phyloP scores from a whole-genome alignment of 2,797 vertebrate species.

The Amazona ochrocephala region DNA sequence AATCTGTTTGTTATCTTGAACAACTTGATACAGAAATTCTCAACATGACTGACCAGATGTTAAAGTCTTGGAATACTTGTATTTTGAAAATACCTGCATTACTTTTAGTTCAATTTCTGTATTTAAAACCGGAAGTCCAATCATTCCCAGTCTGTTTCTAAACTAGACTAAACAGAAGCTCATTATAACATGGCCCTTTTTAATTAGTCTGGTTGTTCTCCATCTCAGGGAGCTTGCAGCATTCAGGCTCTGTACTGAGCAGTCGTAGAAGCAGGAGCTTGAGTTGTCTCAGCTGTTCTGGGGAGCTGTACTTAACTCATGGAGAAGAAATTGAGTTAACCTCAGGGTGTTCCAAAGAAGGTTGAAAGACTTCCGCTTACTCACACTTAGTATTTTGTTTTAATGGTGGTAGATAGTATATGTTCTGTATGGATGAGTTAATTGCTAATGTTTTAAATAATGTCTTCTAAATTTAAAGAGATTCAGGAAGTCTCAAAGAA shows the following conservation, averaged over 20 bases:
- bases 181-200: background rate
- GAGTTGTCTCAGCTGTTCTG: background rate
- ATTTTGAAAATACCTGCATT: background rate
- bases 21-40: background rate
- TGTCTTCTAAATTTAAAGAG: rapidly evolving
- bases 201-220: background rate
- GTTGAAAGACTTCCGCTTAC: background rate
- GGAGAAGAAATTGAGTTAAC: background rate
- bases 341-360: background rate
- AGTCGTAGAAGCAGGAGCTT: background rate
- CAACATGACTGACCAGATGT: background rate
- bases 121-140: background rate
- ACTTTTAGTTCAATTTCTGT: background rate
- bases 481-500: background rate
- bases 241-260: background rate
- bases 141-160: background rate
- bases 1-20: background rate
- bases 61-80: background rate
- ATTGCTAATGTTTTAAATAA: background rate
- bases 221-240: rapidly evolving
- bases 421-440: rapidly evolving
- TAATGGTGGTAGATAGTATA: background rate
- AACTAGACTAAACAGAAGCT: background rate
- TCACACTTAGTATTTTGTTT: background rate
- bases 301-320: background rate